Evolutionary conservation across 1,140 invertebrate genomes (phyloP), one percentile per base, ranked within the genome.

Genomic region (Coboldia fuscipes): DNA sequence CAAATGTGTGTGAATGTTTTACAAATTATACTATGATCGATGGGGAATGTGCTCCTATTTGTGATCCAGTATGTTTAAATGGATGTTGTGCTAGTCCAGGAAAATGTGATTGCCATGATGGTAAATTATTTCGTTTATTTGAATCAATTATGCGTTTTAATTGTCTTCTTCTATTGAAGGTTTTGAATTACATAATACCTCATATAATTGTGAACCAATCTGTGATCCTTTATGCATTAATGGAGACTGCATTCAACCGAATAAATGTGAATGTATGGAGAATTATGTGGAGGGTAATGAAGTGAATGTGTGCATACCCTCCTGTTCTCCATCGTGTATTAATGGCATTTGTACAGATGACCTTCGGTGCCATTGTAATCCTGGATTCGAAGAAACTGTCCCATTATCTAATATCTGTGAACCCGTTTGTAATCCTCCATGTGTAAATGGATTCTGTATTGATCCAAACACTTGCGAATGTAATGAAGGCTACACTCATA

Each of bases 401-500:
- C n/a, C n/a, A n/a, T n/a, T n/a, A n/a, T n/a, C n/a, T n/a, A n/a
- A n/a, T n/a, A n/a, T n/a, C n/a, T n/a, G n/a, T n/a, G n/a, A n/a
- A n/a, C n/a, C n/a, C n/a, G n/a, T n/a, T n/a, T n/a, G n/a, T n/a
- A n/a, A n/a, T n/a, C n/a, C n/a, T n/a, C n/a, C n/a, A n/a, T n/a
- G n/a, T n/a, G n/a, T n/a, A n/a, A n/a, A n/a, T n/a, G n/a, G n/a
- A n/a, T n/a, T n/a, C n/a, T n/a, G n/a, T n/a, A 14, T 29, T 6
- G 27, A 29, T 6, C 27, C 27, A 14, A 29, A 29, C 27, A 29
- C 4, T 6, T 29, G 27, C n/a, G n/a, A 13, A 13, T 29, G 27
- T 29, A 42, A 38, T 4, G 39, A 46, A 30, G 51, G 51, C 16
- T 3, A 36, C 6, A 47, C 50, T 1, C 36, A 37, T 15, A 54